Conservation (phyloP, 2,113 vertebrate species). For the Ursus arctos region DNA sequence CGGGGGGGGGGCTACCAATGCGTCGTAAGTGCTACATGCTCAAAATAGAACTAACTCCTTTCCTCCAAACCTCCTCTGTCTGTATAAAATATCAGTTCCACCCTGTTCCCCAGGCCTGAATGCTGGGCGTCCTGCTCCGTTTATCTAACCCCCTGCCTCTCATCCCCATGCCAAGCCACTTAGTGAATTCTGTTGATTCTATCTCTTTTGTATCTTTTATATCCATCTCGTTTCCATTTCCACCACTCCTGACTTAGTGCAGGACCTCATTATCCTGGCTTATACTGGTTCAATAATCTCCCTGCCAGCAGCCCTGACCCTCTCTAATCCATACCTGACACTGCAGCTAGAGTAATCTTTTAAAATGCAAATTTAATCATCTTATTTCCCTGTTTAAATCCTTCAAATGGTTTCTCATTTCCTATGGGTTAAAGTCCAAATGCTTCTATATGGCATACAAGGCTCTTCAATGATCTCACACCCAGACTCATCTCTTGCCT, state of each 20-base stretch:
- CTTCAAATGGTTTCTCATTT: slow-evolving; percentile 71
- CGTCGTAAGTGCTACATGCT: background rate
- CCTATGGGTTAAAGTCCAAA: slow-evolving; percentile 58
- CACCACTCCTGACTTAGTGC: slow-evolving; percentile 48
- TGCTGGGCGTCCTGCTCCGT: background rate
- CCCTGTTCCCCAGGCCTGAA: background rate
- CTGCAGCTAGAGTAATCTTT: slow-evolving; percentile 68
- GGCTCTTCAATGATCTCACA: slow-evolving; percentile 18
- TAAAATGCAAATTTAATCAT: slow-evolving; percentile 83
- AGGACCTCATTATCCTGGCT: slow-evolving; percentile 69
- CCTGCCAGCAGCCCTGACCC: slow-evolving; percentile 65
- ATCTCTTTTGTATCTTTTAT: slow-evolving; percentile 56
- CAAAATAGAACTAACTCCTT: slow-evolving; percentile 1
- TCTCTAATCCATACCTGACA: slow-evolving; percentile 77
- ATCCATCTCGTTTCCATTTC: slow-evolving; percentile 55
- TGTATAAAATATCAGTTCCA: background rate
- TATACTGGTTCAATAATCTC: slow-evolving; percentile 69
- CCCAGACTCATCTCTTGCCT: background rate
- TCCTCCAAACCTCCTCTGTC: background rate
- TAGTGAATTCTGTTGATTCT: slow-evolving; percentile 34
- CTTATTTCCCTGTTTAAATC: slow-evolving; percentile 73
- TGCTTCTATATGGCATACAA: background rate
- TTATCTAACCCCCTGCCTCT: background rate
- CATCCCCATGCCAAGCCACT: background rate
- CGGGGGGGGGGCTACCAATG: background rate